phyloP scores from a whole-genome alignment of 2,797 vertebrate species.

The Tiaroga cobitis region DNA sequence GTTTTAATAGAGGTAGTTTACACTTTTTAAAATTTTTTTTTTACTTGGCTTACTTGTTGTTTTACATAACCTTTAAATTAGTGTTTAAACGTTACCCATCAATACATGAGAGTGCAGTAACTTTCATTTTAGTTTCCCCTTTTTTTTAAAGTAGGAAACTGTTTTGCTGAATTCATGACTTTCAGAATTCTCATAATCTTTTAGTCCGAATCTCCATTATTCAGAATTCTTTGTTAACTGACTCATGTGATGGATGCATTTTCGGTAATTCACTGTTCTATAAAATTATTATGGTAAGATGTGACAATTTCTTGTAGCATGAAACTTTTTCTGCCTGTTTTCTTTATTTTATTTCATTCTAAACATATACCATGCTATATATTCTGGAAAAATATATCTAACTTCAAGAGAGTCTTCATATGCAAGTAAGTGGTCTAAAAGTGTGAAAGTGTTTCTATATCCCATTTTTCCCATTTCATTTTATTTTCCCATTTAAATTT shows the following conservation, averaged over 20 bases:
- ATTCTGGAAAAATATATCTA: neutral
- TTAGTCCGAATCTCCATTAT: neutral
- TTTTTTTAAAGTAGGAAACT: neutral
- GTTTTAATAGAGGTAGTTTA: neutral
- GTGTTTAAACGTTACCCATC: neutral
- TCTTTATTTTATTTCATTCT: neutral
- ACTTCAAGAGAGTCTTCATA: neutral
- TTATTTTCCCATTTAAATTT: neutral
- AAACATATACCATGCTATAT: neutral
- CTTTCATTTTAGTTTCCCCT: constrained; percentile 23
- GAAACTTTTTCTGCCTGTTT: neutral
- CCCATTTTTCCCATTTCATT: neutral
- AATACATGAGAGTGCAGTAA: neutral
- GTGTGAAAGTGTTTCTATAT: neutral
- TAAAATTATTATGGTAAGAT: neutral
- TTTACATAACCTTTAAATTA: neutral
- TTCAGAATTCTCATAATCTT: neutral
- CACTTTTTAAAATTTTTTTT: neutral
- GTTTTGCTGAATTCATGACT: constrained; percentile 15
- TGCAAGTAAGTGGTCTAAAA: neutral
- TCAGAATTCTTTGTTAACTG: neutral
- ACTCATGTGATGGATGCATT: neutral
- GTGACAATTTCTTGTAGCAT: neutral
- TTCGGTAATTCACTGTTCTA: neutral
- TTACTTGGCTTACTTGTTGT: neutral